Evolutionary conservation across 2,797 vertebrate species (phyloP).

Genomic region (Ceyx erithaca): DNA sequence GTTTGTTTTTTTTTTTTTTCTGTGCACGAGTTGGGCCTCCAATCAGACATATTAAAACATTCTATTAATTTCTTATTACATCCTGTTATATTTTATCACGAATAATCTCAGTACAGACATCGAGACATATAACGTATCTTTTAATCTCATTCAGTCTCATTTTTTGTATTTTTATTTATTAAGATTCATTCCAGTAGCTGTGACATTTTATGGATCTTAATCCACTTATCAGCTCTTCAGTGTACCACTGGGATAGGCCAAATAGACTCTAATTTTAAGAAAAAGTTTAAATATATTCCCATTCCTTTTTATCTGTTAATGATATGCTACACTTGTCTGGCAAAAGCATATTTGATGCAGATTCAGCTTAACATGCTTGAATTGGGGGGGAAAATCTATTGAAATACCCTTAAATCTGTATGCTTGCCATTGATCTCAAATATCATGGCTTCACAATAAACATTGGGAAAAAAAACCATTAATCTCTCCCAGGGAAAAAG

Average conservation of each 20-base stretch:
- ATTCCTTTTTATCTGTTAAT: background rate
- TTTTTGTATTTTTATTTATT: background rate
- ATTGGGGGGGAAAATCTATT: background rate
- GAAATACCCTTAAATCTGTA: background rate
- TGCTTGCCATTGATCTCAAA: background rate
- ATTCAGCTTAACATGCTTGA: background rate
- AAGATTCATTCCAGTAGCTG: background rate
- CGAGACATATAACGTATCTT: background rate
- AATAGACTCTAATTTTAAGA: background rate
- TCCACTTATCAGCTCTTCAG: background rate
- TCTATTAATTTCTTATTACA: background rate
- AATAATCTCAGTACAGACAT: background rate
- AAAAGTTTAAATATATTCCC: background rate
- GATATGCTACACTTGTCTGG: background rate
- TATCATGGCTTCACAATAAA: conserved; percentile 1
- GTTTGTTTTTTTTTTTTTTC: background rate
- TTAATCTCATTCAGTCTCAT: background rate
- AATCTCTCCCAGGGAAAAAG: background rate
- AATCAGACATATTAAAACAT: background rate
- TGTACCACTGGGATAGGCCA: background rate
- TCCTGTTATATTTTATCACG: background rate
- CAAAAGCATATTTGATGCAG: background rate
- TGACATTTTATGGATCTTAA: background rate
- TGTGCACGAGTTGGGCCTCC: background rate
- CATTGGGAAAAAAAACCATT: background rate